phyloP scores from a whole-genome alignment of 1,140 invertebrate species.

The Drosophila kepulauana region DNA sequence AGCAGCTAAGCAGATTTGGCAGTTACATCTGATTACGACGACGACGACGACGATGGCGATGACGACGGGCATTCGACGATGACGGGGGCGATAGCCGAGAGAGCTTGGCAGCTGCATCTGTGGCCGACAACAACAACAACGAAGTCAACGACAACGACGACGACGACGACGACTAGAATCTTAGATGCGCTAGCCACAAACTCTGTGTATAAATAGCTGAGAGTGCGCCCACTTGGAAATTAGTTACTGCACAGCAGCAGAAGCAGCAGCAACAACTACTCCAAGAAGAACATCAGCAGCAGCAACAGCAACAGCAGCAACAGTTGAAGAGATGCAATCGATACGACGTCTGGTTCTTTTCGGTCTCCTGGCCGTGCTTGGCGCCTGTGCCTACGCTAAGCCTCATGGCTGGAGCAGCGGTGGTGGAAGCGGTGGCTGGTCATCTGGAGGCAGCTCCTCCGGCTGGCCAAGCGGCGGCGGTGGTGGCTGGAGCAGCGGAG shows the following conservation, averaged over 20 bases:
- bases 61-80: neutral
- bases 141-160: neutral
- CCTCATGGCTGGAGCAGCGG: constrained; percentile 64
- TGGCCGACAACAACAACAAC: neutral
- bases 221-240: constrained; percentile 64
- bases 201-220: constrained; percentile 68
- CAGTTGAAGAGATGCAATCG: constrained; percentile 63
- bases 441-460: constrained; percentile 32
- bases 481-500: constrained; percentile 38
- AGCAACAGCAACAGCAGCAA: constrained; percentile 13
- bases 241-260: constrained; percentile 76
- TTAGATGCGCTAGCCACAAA: constrained; percentile 44
- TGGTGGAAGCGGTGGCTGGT: constrained; percentile 43
- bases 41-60: constrained; percentile 1
- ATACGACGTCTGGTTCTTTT: constrained; percentile 51
- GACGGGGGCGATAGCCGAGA: neutral
- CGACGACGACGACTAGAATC: constrained; percentile 43
- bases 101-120: constrained; percentile 22
- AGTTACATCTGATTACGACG: constrained; percentile 76
- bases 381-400: constrained; percentile 50
- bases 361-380: constrained; percentile 48
- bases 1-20: constrained; percentile 61
- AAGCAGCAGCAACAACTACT: constrained; percentile 18
- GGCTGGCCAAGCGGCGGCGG: constrained; percentile 50
- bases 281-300: neutral